Evolutionary conservation across 2,797 vertebrate genomes (phyloP), one percentile per base, ranked within the genome.

Genomic region (Leontocebus nigricollis): DNA sequence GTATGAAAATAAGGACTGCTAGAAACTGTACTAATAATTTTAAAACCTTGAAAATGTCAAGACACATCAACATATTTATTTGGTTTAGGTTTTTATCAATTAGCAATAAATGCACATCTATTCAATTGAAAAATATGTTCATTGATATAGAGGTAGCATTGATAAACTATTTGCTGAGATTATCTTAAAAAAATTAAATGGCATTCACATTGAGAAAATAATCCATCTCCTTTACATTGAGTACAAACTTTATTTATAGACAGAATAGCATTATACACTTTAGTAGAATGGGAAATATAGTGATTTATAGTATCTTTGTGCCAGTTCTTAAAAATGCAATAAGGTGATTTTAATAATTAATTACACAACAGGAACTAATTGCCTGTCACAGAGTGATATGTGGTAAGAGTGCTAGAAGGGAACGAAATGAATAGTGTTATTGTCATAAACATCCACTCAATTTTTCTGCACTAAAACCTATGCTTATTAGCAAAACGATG

Each of bases 281-380:
- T 94, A 87, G 48, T 59, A 88, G 61, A 97, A 88, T 59, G 92
- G 19, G 90, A 97, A 97, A 97, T 95, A 67, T 13, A 81, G 36
- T 98, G 90, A 95, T n/a, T 97, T 95, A 95, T 22, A 94, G 88
- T 82, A 92, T 46, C 77, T 93, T 27, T 96, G 26, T 86, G 61
- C 72, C n/a, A 79, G 33, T 88, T 97, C 93, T 96, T 6, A 79
- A 96, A 96, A 94, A 94, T 92, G 61, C 87, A 95, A 79, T 96
- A 96, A 92, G 73, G 88, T 96, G 72, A 39, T 91, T 93, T 98
- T 98, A 98, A 98, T 98, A 98, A 98, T 97, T 98, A 98, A 98
- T 98, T 98, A 92, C 41, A 97, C 81, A 96, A 90, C 95, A 84
- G 86, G 94, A 98, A 95, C 88, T 98, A 98, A 98, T 96, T 98